Evolutionary conservation across 2,888 invertebrate species (phyloP), one percentile per base, ranked within the genome.

Genomic region (Ormyrus thymus): DNA sequence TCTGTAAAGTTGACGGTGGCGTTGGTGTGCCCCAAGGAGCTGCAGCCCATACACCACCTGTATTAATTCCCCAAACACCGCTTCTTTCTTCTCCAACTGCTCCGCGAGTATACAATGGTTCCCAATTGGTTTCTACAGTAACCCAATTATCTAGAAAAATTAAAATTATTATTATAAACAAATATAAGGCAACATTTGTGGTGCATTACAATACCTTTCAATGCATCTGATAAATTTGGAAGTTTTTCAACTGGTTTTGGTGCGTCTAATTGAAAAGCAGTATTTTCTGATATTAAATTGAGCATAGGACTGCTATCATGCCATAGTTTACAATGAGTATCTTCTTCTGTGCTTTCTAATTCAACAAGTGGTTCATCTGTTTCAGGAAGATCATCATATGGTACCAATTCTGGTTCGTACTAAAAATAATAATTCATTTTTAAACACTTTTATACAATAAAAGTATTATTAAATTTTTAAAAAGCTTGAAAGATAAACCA

Each of bases 21-120:
- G 90, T 85, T 15, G 91, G 83, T 43, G 88, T 86, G 65, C 89
- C 89, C 89, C 89, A 89, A 8, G 89, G 89, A 53, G 88, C 87
- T 1, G 90, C 90, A 43, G 90, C 88, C 90, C 90, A 90, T 53
- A 90, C 88, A 68, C 90, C 89, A 48, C 89, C 89, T 7, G 88
- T 89, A 74, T 89, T 89, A 66, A 87, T 85, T 55, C 90, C 89
- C 90, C 90, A 90, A 75, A 89, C 89, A 51, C 89, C 89, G 79
- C 89, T 88, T 76, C 90, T 86, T 83, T 89, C 89, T 81, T 90
- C 90, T 48, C 89, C 89, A 43, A 90, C 88, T 64, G 89, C 89
- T 68, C 86, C 86, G 83, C 88, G 85, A 75, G 88, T 86, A 72
- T 88, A 89, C 55, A 89, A 83, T n/a, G 89, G 89, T 81, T 88